phyloP scores from a whole-genome alignment of 2,797 vertebrate species.

The Schizothorax lantsangensis region DNA sequence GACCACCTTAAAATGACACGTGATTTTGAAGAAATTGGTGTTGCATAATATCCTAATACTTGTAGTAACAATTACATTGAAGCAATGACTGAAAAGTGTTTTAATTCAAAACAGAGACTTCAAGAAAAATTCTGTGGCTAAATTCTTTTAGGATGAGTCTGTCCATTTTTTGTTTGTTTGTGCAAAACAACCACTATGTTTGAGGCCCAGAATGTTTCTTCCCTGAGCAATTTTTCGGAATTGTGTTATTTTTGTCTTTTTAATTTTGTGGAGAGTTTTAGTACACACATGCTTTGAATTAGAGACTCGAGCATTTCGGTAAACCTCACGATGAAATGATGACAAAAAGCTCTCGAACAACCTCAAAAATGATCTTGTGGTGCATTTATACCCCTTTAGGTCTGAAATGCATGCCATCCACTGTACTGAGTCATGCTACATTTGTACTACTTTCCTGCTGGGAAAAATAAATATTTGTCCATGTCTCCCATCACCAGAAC shows the following conservation, averaged over 20 bases:
- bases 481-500: conserved; percentile 3
- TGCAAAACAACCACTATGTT: not conserved
- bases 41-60: conserved; percentile 1
- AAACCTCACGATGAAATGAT: conserved; percentile 15
- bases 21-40: not conserved
- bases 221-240: not conserved
- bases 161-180: conserved; percentile 23
- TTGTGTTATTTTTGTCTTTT: conserved; percentile 1
- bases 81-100: not conserved
- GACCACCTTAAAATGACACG: not conserved
- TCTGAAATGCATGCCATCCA: not conserved
- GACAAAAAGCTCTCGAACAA: not conserved
- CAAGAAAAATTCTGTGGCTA: not conserved
- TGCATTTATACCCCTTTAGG: not conserved
- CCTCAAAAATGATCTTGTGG: not conserved
- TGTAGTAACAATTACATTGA: not conserved
- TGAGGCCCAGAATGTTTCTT: not conserved
- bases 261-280: conserved; percentile 1
- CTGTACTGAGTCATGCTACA: not conserved
- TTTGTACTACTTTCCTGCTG: not conserved
- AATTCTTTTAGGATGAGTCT: conserved; percentile 24
- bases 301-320: not conserved
- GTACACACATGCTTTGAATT: conserved; percentile 37
- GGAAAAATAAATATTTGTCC: conserved; percentile 9
- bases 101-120: not conserved